Evolutionary conservation across 2,888 invertebrate species (phyloP), one percentile per base, ranked within the genome.

Genomic region (Helicoverpa assulta): DNA sequence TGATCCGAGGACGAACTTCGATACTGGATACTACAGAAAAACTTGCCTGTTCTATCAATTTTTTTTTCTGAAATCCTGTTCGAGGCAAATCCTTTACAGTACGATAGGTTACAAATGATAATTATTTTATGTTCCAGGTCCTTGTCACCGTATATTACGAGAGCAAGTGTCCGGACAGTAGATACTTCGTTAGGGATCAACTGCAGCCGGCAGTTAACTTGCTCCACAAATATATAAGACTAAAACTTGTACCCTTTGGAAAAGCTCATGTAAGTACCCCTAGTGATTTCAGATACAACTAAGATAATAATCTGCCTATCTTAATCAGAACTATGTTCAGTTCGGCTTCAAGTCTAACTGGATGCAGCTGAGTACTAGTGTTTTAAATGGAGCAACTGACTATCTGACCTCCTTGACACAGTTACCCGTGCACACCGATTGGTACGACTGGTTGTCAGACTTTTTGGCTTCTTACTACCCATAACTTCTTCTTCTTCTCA

Each of bases 221-320:
- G 56, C 86, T 97, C 53, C 91, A 95, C 10, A 85, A 95, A 14
- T 94, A 96, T 80, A 85, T 97, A 6, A 90, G 93, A 52, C 84
- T 97, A 16, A 89, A 90, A 19, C 90, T 97, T 43, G 92, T 97
- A 58, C 97, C 97, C 1, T 97, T 97, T 85, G 97, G 97, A 57
- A 97, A 97, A 90, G 96, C 97, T 10, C 86, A 83, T 83, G 97
- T 97, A 89, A 94, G 93, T 90, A 29, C 18, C 16, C 12, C 12
- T 2, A 4, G 40, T 40, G 2, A 40, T 40, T 40, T 40, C 4
- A 4, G 40, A 40, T 14, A 10, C 14, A 10, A 40, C 40, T 40
- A 33, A 43, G 14, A 43, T 26, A 21, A 21, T 21, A 3, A 26
- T 26, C 26, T 26, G 2, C 26, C 26, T 1, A 26, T 2, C 26